Evolutionary conservation across 2,797 vertebrate species (phyloP).

Genomic region (Dipus sagitta): DNA sequence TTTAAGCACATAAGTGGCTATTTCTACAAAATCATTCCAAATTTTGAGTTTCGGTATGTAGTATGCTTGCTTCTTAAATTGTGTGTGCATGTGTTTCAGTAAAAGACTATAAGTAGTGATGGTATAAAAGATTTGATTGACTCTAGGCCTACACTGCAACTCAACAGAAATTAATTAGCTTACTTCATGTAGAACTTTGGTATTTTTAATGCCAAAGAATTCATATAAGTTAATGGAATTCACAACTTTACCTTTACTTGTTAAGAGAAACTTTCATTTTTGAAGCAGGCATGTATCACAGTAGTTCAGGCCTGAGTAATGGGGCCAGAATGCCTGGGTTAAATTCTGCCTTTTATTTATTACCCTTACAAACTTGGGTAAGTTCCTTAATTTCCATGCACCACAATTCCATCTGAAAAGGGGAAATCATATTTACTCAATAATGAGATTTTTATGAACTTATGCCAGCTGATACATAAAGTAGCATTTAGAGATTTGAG

Average conservation of each 20-base stretch:
- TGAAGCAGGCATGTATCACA: not conserved
- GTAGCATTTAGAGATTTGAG: not conserved
- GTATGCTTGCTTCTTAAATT: slow-evolving; percentile 7
- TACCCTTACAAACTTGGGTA: not conserved
- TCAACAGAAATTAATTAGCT: slow-evolving; percentile 32
- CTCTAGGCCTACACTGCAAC: not conserved
- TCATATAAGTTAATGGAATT: not conserved
- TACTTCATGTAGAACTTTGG: not conserved
- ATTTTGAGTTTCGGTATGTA: not conserved
- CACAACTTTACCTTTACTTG: not conserved
- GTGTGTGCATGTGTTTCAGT: not conserved
- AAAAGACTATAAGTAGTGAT: not conserved
- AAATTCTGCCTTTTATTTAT: slow-evolving; percentile 25
- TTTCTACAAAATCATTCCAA: slow-evolving; percentile 26
- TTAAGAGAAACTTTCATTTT: slow-evolving; percentile 13
- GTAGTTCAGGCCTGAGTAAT: not conserved
- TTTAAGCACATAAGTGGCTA: not conserved
- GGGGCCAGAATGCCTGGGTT: not conserved
- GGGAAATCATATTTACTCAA: not conserved
- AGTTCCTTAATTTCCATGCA: slow-evolving; percentile 8
- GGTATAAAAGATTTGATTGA: not conserved
- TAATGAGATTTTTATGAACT: not conserved
- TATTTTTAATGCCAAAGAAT: slow-evolving; percentile 29
- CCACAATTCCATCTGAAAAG: not conserved
- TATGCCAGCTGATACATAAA: not conserved